Percentiles rank a stretch among this genome's conserved stretches.
phyloP scores from a whole-genome alignment of 1,140 invertebrate genomes.

The Littorina saxatilis region DNA sequence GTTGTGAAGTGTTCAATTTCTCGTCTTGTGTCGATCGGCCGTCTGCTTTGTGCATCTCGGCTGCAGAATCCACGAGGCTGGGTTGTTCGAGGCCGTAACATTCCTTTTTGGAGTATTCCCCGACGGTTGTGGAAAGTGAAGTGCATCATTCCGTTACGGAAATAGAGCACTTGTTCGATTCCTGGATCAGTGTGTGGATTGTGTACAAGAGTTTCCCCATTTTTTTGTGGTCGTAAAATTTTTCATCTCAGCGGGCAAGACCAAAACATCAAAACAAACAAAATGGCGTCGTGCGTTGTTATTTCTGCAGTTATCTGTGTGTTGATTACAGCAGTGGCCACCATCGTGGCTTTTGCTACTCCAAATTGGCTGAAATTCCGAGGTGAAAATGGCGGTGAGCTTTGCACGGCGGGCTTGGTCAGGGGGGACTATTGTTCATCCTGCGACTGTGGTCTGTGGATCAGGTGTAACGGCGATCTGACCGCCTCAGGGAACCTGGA shows the following conservation, averaged over 20 bases:
- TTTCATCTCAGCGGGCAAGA: no score
- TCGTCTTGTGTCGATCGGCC: neutral
- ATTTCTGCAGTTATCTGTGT: slow-evolving; percentile 70
- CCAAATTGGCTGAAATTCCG: slow-evolving; percentile 68
- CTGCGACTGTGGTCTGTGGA: slow-evolving; percentile 70
- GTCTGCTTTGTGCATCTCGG: neutral
- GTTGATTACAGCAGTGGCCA: slow-evolving; percentile 67
- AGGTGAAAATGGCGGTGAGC: slow-evolving; percentile 12
- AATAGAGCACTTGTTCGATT: neutral
- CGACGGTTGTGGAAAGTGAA: neutral
- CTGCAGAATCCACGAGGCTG: no score
- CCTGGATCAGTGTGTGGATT: neutral
- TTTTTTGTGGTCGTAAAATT: neutral
- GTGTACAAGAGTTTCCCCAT: neutral
- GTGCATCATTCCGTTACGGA: neutral
- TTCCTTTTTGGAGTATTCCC: neutral
- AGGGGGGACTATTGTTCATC: slow-evolving; percentile 49
- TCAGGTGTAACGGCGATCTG: slow-evolving; percentile 54
- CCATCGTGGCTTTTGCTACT: slow-evolving; percentile 69
- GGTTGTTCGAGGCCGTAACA: neutral
- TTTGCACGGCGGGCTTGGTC: neutral
- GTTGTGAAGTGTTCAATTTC: neutral
- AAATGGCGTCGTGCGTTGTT: slow-evolving; percentile 66
- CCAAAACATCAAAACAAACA: neutral
- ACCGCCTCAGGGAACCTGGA: slow-evolving; percentile 51